A percentile compares a stretch with the other conserved stretches of the same genome.
Conservation (phyloP, 2,113 vertebrate genomes). For the Tauraco erythrolophus region DNA sequence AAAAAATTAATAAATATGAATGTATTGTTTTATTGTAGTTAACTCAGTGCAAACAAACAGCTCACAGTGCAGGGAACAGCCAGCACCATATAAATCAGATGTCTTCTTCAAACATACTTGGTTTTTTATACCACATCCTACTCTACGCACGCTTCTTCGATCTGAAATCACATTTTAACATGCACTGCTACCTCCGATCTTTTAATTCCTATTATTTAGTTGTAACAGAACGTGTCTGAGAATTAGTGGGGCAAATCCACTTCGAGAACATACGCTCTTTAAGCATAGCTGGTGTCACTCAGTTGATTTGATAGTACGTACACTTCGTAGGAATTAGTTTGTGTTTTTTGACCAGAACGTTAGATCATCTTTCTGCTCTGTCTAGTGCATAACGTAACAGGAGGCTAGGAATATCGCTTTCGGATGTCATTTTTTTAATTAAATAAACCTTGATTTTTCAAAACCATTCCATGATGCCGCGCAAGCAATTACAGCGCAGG, state of each 20-base stretch:
- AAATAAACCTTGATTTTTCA: background rate
- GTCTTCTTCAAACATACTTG: slow-evolving; percentile 7
- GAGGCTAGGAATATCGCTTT: background rate
- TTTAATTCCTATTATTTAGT: slow-evolving; percentile 36
- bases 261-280: background rate
- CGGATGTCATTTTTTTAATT: background rate
- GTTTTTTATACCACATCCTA: background rate
- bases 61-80: slow-evolving; percentile 8
- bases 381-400: background rate
- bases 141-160: background rate
- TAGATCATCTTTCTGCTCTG: background rate
- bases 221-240: background rate
- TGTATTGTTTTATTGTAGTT: slow-evolving; percentile 40
- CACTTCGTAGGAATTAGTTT: background rate
- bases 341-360: background rate
- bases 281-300: background rate
- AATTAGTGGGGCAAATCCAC: background rate
- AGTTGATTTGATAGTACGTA: background rate
- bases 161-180: background rate
- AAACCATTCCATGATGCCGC: background rate
- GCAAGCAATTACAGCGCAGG: background rate
- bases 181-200: background rate
- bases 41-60: slow-evolving; percentile 3
- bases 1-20: slow-evolving; percentile 50
- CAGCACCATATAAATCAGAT: slow-evolving; percentile 17